phyloP scores from a whole-genome alignment of 2,113 vertebrate species.

The Phoenicopterus ruber region DNA sequence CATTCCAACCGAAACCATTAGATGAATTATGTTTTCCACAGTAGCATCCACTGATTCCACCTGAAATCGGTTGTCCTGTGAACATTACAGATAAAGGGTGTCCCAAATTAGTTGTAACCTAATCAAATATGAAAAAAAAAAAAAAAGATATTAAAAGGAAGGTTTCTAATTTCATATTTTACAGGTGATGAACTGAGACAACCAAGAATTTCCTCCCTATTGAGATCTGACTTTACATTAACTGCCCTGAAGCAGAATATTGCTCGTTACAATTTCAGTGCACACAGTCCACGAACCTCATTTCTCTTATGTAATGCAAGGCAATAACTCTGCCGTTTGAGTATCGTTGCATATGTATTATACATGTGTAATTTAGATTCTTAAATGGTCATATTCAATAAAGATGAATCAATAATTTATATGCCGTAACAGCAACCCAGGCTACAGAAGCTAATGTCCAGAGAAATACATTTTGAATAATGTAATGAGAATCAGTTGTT shows the following conservation, averaged over 20 bases:
- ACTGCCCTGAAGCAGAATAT: background rate
- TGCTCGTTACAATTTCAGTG: background rate
- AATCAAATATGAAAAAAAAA: background rate
- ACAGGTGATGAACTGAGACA: background rate
- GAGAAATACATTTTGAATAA: constrained; percentile 13
- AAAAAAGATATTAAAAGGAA: background rate
- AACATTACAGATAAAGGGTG: background rate
- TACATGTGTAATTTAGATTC: constrained; percentile 11
- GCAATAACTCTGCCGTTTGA: background rate
- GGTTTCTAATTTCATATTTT: background rate
- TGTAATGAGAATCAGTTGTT: background rate
- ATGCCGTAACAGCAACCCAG: background rate
- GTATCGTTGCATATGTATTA: background rate
- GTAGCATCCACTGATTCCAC: background rate
- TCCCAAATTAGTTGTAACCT: background rate
- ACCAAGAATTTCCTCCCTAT: background rate
- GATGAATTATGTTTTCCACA: background rate
- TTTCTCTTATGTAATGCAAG: background rate
- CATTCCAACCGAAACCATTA: background rate
- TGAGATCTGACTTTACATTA: background rate
- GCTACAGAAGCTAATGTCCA: background rate
- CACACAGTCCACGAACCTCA: background rate
- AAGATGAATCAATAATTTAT: constrained; percentile 19
- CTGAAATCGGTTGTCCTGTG: background rate
- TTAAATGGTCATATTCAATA: background rate